phyloP scores from a whole-genome alignment of 2,113 vertebrate genomes.

The Parus major region DNA sequence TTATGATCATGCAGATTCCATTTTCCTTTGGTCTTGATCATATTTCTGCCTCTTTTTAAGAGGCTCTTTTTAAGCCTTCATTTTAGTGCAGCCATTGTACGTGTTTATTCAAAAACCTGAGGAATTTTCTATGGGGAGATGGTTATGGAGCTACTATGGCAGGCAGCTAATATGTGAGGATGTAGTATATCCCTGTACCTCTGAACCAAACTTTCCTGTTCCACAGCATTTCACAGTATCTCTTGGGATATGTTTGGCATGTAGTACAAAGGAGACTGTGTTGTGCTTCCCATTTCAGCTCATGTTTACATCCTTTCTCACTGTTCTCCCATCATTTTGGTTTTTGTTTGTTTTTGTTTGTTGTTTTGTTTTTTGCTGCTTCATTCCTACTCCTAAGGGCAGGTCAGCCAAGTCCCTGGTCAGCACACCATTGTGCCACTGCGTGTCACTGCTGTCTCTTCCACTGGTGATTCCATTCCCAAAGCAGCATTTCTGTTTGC shows the following conservation, averaged over 20 bases:
- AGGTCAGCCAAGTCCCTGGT: neutral
- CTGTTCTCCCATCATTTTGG: neutral
- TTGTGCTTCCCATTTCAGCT: neutral
- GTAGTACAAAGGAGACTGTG: neutral
- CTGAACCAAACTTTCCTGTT: neutral
- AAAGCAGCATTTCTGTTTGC: neutral
- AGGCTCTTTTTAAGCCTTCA: neutral
- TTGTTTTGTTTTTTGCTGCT: neutral
- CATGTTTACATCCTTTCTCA: neutral
- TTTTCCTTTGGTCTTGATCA: neutral
- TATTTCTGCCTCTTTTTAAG: neutral
- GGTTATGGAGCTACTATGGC: neutral
- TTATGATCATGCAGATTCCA: neutral
- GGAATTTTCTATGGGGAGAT: neutral
- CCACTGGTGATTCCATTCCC: neutral
- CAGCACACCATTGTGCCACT: neutral
- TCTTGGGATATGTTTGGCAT: neutral
- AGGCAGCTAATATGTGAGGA: neutral
- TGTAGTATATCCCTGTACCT: neutral
- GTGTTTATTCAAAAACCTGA: neutral
- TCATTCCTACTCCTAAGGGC: neutral
- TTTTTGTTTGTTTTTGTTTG: neutral
- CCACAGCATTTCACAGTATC: neutral
- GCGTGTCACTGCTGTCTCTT: neutral
- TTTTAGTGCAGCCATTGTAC: neutral